A percentile compares a stretch with the other conserved stretches of the same genome.
Conservation (phyloP, 2,888 invertebrate genomes). For the Pediacus dermestoides region DNA sequence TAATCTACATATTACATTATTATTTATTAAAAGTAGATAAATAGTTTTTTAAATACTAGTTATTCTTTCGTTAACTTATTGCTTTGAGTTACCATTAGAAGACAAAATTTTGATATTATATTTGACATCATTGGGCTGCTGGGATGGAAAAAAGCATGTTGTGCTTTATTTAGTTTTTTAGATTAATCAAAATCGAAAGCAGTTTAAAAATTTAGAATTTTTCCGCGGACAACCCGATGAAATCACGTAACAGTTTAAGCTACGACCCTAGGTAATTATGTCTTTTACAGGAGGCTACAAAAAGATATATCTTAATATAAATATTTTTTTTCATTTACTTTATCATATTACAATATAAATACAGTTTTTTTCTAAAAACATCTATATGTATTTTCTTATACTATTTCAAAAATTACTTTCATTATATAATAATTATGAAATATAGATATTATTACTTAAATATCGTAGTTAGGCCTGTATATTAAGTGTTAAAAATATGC, state of each 20-base stretch:
- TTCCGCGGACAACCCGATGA: constrained; percentile 24
- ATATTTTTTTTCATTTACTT: constrained; percentile 40
- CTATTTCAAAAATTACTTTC: constrained; percentile 49
- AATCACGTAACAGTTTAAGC: constrained; percentile 45
- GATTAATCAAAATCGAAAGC: constrained; percentile 3
- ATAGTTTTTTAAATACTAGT: constrained; percentile 45
- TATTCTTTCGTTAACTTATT: constrained; percentile 49
- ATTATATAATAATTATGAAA: constrained; percentile 48
- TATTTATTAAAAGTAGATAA: constrained; percentile 42
- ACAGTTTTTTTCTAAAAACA: constrained; percentile 50
- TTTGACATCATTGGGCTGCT: constrained; percentile 33
- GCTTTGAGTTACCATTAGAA: constrained; percentile 52
- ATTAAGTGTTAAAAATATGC: constrained; percentile 52
- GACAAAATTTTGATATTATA: constrained; percentile 47
- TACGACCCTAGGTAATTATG: constrained; percentile 48
- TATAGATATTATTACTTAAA: constrained; percentile 48
- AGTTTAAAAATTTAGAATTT: constrained; percentile 4
- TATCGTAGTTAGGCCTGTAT: constrained; percentile 53
- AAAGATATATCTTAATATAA: constrained; percentile 49
- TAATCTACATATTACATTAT: constrained; percentile 35
- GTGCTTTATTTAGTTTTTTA: not conserved
- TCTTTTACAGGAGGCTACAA: constrained; percentile 51
- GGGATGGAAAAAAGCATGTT: not conserved
- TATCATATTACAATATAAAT: constrained; percentile 48
- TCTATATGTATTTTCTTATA: constrained; percentile 46